Evolutionary conservation across 2,113 vertebrate genomes (phyloP), one percentile per base, ranked within the genome.

Genomic region (Stigmatopora argus): DNA sequence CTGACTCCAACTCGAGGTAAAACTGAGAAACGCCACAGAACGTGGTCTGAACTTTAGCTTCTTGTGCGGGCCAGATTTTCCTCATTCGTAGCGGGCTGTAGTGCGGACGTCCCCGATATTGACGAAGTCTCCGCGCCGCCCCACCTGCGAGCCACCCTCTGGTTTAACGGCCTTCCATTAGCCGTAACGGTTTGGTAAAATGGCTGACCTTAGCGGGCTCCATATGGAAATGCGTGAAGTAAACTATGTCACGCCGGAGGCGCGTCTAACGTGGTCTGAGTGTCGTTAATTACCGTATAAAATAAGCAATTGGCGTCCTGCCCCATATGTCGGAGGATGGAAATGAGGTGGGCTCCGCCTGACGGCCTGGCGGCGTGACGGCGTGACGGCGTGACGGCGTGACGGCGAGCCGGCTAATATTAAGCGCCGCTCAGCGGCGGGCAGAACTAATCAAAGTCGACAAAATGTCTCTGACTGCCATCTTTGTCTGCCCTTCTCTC

Each of bases 361-460:
- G 84, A 87, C 79, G 85, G 81, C n/a, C n/a, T n/a, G n/a, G n/a
- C n/a, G n/a, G 75, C 82, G 79, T 83, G 83, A 69, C 65, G 77
- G 83, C 72, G 74, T 79, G 81, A 84, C 66, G 78, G 75, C 82
- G 79, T 83, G 83, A 69, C 65, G 77, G 83, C 72, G 74, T 79
- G 81, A 84, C 66, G 78, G 73, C 78, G 71, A 85, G 85, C 79
- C 65, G 86, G 78, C 83, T 88, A 86, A 89, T 87, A 88, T 88
- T 86, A 81, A 77, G 73, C 85, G 74, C 73, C 21, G 73, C 86
- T 88, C 85, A 86, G 65, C 77, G 70, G 71, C 70, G 85, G 53
- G 75, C 88, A 88, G 87, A 89, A 90, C 89, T 86, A 90, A 89
- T 89, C 86, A 86, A 87, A 89, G 85, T 82, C 76, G 86, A 88